Evolutionary conservation across 2,797 vertebrate species (phyloP).

Genomic region (Melanotaenia nigrans): DNA sequence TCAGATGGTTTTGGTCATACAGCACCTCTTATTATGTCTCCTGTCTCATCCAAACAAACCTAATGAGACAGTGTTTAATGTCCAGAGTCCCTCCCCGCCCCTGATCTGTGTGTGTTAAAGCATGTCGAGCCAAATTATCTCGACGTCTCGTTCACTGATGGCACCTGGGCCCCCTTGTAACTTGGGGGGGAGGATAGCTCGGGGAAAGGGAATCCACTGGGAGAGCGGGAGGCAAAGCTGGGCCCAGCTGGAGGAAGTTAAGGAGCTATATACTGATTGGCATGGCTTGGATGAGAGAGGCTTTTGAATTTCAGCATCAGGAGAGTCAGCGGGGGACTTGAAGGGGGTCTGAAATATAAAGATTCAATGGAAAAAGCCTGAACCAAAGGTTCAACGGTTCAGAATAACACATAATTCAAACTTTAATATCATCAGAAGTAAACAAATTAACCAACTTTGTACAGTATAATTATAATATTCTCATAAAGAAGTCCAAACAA

Average conservation of each 20-base stretch:
- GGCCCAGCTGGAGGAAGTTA: conserved; percentile 90
- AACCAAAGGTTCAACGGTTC: conserved; percentile 31
- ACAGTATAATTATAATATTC: too few relatives aligned
- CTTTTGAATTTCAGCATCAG: conserved; percentile 60
- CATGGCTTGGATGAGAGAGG: conserved; percentile 60
- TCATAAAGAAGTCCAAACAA: too few relatives aligned
- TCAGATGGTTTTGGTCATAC: conserved; percentile 83
- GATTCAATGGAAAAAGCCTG: conserved; percentile 54
- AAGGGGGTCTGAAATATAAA: conserved; percentile 51
- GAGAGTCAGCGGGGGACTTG: conserved; percentile 44
- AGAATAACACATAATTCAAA: background rate
- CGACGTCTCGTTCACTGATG: conserved; percentile 74
- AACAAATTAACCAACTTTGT: too few relatives aligned
- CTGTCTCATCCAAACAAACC: conserved; percentile 73
- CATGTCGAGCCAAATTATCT: conserved; percentile 83
- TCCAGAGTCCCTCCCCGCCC: conserved; percentile 69
- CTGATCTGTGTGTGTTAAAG: conserved; percentile 82
- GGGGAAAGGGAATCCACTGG: conserved; percentile 77
- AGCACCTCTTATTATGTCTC: conserved; percentile 80
- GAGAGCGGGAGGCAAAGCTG: conserved; percentile 61
- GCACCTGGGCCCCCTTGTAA: conserved; percentile 86
- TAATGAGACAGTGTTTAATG: conserved; percentile 89
- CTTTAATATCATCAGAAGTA: background rate
- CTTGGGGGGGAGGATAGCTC: conserved; percentile 75
- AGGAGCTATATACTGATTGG: conserved; percentile 81